Base-by-base conservation (phyloP, 1,140 invertebrate species). In the Archivesica marissinica region DNA sequence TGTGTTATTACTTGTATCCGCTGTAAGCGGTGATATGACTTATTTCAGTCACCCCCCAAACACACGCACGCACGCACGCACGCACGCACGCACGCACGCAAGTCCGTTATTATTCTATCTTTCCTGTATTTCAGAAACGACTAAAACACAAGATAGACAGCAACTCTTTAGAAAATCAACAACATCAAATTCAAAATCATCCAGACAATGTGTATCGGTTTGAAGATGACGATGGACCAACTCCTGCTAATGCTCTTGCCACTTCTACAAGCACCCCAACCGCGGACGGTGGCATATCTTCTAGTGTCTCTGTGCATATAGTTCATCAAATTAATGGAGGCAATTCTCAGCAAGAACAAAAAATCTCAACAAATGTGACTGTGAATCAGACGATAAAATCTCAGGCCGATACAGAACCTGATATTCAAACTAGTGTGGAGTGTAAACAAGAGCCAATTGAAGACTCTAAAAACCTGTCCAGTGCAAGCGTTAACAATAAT, bases 281-380 rank as follows among this genome's bases (percentile, higher is more conserved):
- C 17, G 41, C 47, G 39, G 81, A 85, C 59, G 56, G 52, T 0
- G 75, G 74, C 9, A 70, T 72, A 9, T 79, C 68, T 13, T 78
- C 86, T 20, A 83, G 83, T 66, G 83, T 98, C 93, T 97, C 97
- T 0, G 97, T 98, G 23, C 97, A 98, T 94, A 98, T 98, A 77
- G 97, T 94, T 20, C 97, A 98, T 90, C 97, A 98, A 91, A 98
- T 98, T 90, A 97, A 97, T 33, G 90, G 97, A 97, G 91, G 81
- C 30, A 97, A 97, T 33, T 96, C 50, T 96, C 96, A 35, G 96
- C 96, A 91, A 39, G 96, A 96, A 9, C 97, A 97, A 89, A 97
- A 97, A 92, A 98, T 98, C 72, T 97, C 97, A 38, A 98, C 97
- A 56, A 98, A 98, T 94, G 97, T 98, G n/a, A 98, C 97, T 9